phyloP scores from a whole-genome alignment of 2,888 invertebrate genomes.

The Drosophila formosana region DNA sequence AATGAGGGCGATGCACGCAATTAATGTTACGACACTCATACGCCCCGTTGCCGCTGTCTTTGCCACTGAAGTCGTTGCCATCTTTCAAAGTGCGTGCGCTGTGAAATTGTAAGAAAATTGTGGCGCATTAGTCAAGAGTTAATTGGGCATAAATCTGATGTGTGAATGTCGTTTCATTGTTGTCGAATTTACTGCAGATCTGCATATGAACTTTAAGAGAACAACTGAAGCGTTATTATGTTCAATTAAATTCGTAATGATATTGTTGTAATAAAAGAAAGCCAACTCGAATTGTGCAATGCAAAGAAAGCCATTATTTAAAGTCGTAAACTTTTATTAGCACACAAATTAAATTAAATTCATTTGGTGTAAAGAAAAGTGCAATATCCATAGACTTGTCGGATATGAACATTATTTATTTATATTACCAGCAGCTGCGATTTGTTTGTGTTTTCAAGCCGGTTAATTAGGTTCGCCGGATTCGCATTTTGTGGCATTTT shows the following conservation, averaged over 20 bases:
- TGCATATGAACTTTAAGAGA: not conserved
- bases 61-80: constrained; percentile 32
- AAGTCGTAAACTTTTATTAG: not conserved
- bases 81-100: constrained; percentile 52
- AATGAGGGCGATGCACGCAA: constrained; percentile 31
- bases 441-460: constrained; percentile 41
- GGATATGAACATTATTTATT: not conserved
- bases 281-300: not conserved
- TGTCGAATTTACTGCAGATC: not conserved
- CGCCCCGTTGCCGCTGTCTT: constrained; percentile 26
- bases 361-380: not conserved
- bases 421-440: not conserved
- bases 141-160: constrained; percentile 28
- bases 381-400: not conserved
- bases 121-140: constrained; percentile 47
- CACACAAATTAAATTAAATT: not conserved
- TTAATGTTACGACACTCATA: constrained; percentile 34
- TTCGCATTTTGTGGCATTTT: constrained; percentile 22
- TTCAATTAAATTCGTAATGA: not conserved
- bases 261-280: not conserved
- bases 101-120: constrained; percentile 47
- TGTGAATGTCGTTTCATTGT: not conserved
- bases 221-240: not conserved
- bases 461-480: constrained; percentile 36
- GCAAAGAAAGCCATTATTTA: not conserved